A percentile compares a stretch with the other conserved stretches of the same genome.
phyloP scores from a whole-genome alignment of 2,113 vertebrate species.

The Nibea coibor region DNA sequence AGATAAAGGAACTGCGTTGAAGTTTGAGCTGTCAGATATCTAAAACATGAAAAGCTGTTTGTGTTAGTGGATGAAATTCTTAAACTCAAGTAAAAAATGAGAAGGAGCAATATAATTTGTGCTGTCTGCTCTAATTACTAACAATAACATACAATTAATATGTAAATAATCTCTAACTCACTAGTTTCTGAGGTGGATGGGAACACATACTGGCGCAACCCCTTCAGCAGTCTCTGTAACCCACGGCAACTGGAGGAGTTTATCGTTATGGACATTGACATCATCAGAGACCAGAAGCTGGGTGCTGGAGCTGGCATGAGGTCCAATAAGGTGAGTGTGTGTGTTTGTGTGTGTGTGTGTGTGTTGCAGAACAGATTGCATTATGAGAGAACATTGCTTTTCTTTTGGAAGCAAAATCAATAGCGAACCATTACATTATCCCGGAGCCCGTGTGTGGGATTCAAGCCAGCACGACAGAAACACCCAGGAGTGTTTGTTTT shows the following conservation, averaged over 20 bases:
- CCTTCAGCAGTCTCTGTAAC: constrained; percentile 92
- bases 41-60: not conserved
- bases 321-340: constrained; percentile 90
- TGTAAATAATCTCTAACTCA: not conserved
- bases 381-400: constrained; percentile 60
- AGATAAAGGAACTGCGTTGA: not conserved
- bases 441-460: constrained; percentile 41
- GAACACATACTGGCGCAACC: constrained; percentile 92
- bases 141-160: not conserved
- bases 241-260: constrained; percentile 95
- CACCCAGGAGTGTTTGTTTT: constrained; percentile 37
- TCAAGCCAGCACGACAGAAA: constrained; percentile 34
- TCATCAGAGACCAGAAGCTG: constrained; percentile 86
- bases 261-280: constrained; percentile 91
- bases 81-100: not conserved
- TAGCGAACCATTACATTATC: constrained; percentile 66
- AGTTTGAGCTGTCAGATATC: not conserved
- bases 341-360: not conserved
- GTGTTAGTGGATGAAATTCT: not conserved
- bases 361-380: constrained; percentile 56
- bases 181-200: constrained; percentile 95
- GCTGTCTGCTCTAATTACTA: not conserved
- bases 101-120: not conserved
- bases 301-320: constrained; percentile 89
- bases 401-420: constrained; percentile 65